Evolutionary conservation across 1,140 invertebrate genomes (phyloP).

Genomic region (Nasonia giraulti): DNA sequence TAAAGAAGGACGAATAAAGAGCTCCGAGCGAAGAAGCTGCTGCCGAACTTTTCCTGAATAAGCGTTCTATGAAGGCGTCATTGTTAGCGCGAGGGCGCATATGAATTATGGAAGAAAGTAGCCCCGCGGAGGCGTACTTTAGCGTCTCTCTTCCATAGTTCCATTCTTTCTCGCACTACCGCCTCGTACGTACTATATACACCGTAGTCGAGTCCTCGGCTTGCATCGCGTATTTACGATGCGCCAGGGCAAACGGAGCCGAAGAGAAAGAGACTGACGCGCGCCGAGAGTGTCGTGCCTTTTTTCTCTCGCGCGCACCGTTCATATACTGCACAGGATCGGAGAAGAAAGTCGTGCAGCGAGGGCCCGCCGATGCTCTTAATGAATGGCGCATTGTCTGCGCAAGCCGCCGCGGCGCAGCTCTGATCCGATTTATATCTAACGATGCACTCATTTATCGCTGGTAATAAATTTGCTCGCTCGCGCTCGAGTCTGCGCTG

Average conservation of each 20-base stretch:
- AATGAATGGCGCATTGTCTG: slow-evolving; percentile 20
- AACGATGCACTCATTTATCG: slow-evolving; percentile 18
- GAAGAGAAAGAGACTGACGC: neutral
- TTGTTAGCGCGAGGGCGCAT: neutral
- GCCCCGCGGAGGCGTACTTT: neutral
- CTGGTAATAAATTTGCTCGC: neutral
- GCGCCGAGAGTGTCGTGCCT: neutral
- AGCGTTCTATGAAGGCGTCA: slow-evolving; percentile 17
- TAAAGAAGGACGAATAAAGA: neutral
- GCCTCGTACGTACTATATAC: neutral
- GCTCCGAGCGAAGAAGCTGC: slow-evolving; percentile 5
- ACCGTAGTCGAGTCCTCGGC: neutral
- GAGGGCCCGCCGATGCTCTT: neutral
- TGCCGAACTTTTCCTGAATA: slow-evolving; percentile 35
- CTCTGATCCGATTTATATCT: slow-evolving; percentile 20
- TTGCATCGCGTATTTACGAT: slow-evolving; percentile 24
- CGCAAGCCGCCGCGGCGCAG: too few species aligned
- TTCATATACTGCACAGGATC: neutral
- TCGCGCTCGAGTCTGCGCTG: neutral
- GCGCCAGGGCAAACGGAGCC: neutral
- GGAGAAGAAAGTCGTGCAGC: slow-evolving; percentile 14
- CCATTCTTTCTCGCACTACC: neutral
- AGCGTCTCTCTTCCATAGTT: neutral
- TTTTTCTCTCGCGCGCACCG: neutral
- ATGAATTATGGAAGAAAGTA: slow-evolving; percentile 41